phyloP scores from a whole-genome alignment of 2,113 vertebrate genomes.

The Myanophis thanlyinensis region DNA sequence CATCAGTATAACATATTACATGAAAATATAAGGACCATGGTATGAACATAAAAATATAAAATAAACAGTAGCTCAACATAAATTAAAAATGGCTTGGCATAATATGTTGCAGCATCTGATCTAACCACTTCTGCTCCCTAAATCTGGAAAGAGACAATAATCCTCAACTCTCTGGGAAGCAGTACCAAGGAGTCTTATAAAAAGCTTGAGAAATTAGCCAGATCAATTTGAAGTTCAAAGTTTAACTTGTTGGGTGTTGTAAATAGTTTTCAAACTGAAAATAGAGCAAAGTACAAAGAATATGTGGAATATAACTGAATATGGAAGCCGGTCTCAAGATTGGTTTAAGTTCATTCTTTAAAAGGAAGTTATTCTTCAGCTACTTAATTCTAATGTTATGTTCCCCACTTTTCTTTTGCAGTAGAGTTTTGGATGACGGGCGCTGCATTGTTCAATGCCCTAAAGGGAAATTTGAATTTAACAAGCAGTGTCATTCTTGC shows the following conservation, averaged over 20 bases:
- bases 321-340: background rate
- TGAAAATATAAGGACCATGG: background rate
- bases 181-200: background rate
- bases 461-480: slow-evolving; percentile 73
- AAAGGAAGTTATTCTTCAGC: background rate
- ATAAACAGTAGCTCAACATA: background rate
- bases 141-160: background rate
- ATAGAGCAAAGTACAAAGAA: background rate
- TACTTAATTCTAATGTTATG: slow-evolving; percentile 18
- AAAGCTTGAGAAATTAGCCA: background rate
- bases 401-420: slow-evolving; percentile 28
- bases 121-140: background rate
- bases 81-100: background rate
- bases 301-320: background rate
- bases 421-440: slow-evolving; percentile 83
- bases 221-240: slow-evolving; percentile 7
- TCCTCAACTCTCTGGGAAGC: background rate
- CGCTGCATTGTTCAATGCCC: slow-evolving; percentile 75
- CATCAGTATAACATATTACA: background rate
- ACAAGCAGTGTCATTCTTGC: slow-evolving; percentile 79
- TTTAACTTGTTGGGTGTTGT: background rate
- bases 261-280: background rate
- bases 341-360: background rate
- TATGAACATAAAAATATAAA: background rate
- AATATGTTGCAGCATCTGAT: background rate